Evolutionary conservation across 2,888 invertebrate genomes (phyloP), one percentile per base, ranked within the genome.

Genomic region (Drosophila crucigera): DNA sequence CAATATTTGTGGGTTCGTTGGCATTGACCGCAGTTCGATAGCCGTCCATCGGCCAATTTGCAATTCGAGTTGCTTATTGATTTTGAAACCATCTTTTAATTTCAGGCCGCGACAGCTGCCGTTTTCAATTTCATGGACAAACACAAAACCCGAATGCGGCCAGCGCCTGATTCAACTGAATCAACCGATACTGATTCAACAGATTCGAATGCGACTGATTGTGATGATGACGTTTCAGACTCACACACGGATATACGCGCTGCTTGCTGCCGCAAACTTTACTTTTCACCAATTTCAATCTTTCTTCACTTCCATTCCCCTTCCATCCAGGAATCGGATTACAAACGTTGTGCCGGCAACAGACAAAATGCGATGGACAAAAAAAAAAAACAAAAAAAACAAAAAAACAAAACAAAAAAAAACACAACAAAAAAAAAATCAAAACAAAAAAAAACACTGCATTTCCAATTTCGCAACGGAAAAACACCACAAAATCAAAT

Each of bases 121-220:
- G 84, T 78, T 77, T 77, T 77, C 83, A 83, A 80, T 80, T 79
- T 82, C 83, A 80, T 68, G 70, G 72, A 70, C 77, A 85, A 80
- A 83, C 76, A 82, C 39, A 73, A 55, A 59, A 33, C 4, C 63
- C 53, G n/a, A 19, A 39, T 37, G 10, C 65, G 49, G 9, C 52
- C 19, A 22, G 30, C 10, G 67, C 10, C 37, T 30, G 30, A 56
- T 31, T 67, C 68, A 31, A 49, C 41, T 67, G 66, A 66, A 65
- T 43, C 58, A 31, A 28, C 39, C 37, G 63, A 64, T 55, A 35
- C 50, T 56, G 49, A 37, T 49, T 55, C 63, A 22, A 43, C 43
- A 14, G 43, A 22, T 43, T 22, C 43, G 43, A 31, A 39, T 66
- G 31, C 50, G 54, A 56, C 50, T 43, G 63, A 68, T 55, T 63